Percentiles rank a stretch among this genome's conserved stretches.
phyloP scores from a whole-genome alignment of 1,140 invertebrate species.

The Camponotus vicinus region DNA sequence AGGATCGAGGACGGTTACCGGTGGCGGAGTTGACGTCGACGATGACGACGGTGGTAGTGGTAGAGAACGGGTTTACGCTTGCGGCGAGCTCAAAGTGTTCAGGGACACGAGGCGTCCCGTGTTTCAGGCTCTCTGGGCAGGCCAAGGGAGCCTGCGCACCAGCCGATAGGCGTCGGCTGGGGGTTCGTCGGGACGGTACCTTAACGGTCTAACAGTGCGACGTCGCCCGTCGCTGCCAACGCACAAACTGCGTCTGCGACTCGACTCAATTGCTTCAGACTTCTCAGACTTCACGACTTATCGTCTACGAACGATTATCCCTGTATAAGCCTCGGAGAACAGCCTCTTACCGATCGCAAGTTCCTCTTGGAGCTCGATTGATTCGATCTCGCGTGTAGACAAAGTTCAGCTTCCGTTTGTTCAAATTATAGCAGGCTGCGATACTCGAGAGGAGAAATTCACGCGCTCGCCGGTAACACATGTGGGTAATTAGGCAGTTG shows the following conservation, averaged over 20 bases:
- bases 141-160: slow-evolving; percentile 73
- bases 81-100: slow-evolving; percentile 69
- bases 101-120: slow-evolving; percentile 63
- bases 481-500: slow-evolving; percentile 60
- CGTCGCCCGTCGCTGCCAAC: slow-evolving; percentile 76
- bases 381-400: neutral
- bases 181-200: slow-evolving; percentile 59
- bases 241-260: slow-evolving; percentile 66
- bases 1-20: slow-evolving; percentile 61
- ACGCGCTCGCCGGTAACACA: slow-evolving; percentile 27
- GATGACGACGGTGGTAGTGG: slow-evolving; percentile 22
- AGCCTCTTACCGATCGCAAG: neutral
- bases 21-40: neutral
- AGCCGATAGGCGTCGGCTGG: slow-evolving; percentile 79
- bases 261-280: neutral
- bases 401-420: neutral
- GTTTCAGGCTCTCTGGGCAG: slow-evolving; percentile 67
- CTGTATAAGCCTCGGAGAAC: neutral
- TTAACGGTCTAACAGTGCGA: slow-evolving; percentile 75
- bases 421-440: neutral
- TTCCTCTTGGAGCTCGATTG: neutral
- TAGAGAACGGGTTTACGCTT: slow-evolving; percentile 63
- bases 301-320: neutral
- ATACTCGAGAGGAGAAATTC: slow-evolving; percentile 29
- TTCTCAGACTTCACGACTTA: neutral